Base-by-base conservation (phyloP, 2,888 invertebrate species). In the Aethes cnicana region DNA sequence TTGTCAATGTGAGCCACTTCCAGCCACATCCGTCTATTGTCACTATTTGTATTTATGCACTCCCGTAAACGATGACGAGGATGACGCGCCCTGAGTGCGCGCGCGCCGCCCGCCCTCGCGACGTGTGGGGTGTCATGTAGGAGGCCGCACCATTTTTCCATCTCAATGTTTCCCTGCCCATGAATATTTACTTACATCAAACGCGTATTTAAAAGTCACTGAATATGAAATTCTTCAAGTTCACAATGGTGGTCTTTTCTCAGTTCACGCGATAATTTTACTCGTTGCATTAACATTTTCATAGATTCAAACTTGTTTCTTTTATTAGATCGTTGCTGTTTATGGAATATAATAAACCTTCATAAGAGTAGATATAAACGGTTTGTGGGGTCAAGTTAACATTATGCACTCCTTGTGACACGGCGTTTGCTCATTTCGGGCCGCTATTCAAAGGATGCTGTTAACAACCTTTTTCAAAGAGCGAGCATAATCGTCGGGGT, bases 1-100 rank as follows among this genome's bases (percentile, higher is more conserved):
- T 88, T 89, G 88, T 88, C 88, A 88, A 88, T 89, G 89, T 84
- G 84, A 88, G 86, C 89, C 84, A 82, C 88, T 88, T 86, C 85
- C 84, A 84, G 75, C 83, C 81, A 88, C 85, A 88, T 88, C 89
- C 88, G 88, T 88, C 88, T 86, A 88, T 87, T 87, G 87, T 87
- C 82, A 76, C 75, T 84, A 77, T 86, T 83, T 84, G 81, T 85
- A 78, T 86, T 75, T 74, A 81, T 85, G 80, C 78, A 82, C 81
- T 84, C 81, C 80, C 79, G 84, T 82, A 76, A 74, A 72, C 77
- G 68, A 72, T 77, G 79, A 74, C 77, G 70, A 74, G 65, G 73
- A 82, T 82, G 82, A 84, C 81, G 62, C 58, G 72, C 66, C 58
- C 58, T 72, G 75, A 65, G 49, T 52, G 55, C 57, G 55, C 49